Conservation (phyloP, 1,140 invertebrate genomes). For the Saxidomus purpurata region DNA sequence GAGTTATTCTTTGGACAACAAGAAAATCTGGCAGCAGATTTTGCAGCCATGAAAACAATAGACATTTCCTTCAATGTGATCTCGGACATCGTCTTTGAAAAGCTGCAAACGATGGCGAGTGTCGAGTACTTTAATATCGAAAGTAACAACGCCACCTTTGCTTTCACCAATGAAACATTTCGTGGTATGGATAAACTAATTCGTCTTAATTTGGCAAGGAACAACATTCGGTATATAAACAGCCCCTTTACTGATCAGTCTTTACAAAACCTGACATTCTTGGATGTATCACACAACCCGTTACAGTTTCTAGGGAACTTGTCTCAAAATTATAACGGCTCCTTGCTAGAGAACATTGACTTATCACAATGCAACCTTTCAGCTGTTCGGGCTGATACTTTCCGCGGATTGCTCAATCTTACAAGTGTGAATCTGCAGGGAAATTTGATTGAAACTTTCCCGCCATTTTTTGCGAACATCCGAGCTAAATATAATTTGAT, state of each 20-base stretch:
- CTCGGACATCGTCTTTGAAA: background rate
- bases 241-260: background rate
- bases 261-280: background rate
- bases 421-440: background rate
- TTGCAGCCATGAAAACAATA: background rate
- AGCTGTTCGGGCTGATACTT: background rate
- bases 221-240: conserved; percentile 1
- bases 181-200: background rate
- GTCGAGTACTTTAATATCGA: background rate
- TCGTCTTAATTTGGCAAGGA: conserved; percentile 13
- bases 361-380: conserved; percentile 35
- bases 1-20: conserved; percentile 22
- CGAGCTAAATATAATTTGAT: conserved; percentile 25
- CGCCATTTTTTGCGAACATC: background rate
- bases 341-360: conserved; percentile 6
- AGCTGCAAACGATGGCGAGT: background rate
- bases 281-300: conserved; percentile 31
- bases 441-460: conserved; percentile 35
- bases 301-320: background rate
- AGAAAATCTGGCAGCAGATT: conserved; percentile 37
- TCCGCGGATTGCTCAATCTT: conserved; percentile 7
- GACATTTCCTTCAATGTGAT: conserved; percentile 55
- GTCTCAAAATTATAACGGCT: conserved; percentile 1
- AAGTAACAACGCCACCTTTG: background rate
- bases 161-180: background rate